A percentile compares a stretch with the other conserved stretches of the same genome.
Evolutionary conservation across 35 echinoderm and acorn worm genomes (phyloP).

Genomic region (Acanthaster planci): DNA sequence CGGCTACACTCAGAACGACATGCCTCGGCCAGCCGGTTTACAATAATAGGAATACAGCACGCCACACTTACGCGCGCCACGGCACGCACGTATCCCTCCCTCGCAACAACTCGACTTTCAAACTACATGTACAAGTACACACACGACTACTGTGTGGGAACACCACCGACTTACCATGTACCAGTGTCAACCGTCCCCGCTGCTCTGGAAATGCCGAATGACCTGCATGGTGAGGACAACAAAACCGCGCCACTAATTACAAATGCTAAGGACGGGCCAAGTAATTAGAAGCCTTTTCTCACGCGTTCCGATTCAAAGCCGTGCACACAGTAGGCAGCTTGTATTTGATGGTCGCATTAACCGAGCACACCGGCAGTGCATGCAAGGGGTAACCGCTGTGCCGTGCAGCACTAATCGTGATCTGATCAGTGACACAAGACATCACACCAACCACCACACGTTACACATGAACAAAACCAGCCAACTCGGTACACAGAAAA

Average conservation of each 20-base stretch:
- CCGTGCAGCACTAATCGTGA: not conserved
- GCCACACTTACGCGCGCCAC: no score
- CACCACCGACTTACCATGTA: no score
- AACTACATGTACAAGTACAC: no score
- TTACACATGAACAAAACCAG: not conserved
- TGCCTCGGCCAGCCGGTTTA: no score
- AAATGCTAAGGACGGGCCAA: slow-evolving; percentile 30
- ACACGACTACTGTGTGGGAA: no score
- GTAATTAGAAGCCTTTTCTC: slow-evolving; percentile 1
- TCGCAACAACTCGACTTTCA: no score
- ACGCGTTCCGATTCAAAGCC: slow-evolving; percentile 29
- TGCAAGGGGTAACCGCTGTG: not conserved
- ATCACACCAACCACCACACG: not conserved
- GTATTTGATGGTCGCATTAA: no score
- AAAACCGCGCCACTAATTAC: slow-evolving; percentile 34
- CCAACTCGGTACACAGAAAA: not conserved
- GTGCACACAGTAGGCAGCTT: no score
- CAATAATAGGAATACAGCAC: no score
- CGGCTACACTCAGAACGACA: no score
- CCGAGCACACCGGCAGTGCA: not conserved
- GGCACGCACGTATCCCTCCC: no score
- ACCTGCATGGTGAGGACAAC: not conserved
- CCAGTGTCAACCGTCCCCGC: not conserved
- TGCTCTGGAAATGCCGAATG: not conserved
- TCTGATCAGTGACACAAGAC: slow-evolving; percentile 7